Evolutionary conservation across 2,797 vertebrate species (phyloP).

Genomic region (Tangara arthus): DNA sequence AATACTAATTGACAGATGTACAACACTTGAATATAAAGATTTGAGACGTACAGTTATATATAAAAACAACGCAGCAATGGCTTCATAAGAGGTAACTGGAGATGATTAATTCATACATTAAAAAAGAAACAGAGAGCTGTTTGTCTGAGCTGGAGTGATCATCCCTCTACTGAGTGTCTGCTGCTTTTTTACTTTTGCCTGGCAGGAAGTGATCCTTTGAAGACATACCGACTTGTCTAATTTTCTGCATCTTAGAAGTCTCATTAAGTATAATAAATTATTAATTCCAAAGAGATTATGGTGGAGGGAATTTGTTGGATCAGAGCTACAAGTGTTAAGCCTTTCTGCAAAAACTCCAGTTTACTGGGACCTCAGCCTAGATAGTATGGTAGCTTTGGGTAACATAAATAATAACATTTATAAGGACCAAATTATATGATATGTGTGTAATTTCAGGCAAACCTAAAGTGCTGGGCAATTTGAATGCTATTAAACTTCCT

Average conservation of each 20-base stretch:
- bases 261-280: conserved; percentile 43
- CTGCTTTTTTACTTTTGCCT: neutral
- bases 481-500: neutral
- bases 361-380: neutral
- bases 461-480: neutral
- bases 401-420: neutral
- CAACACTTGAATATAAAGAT: neutral
- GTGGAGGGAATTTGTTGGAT: neutral
- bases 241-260: conserved; percentile 32
- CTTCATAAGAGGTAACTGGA: neutral
- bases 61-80: neutral
- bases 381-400: neutral
- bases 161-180: neutral
- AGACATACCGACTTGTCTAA: neutral
- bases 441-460: neutral
- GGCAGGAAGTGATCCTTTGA: conserved; percentile 25
- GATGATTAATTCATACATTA: neutral
- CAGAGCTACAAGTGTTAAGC: neutral
- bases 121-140: neutral
- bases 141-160: neutral
- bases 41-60: neutral
- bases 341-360: neutral
- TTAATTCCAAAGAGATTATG: conserved; percentile 9
- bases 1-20: neutral
- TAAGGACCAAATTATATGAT: neutral